Conservation (phyloP, 2,113 vertebrate genomes). For the Erpornis zantholeuca region DNA sequence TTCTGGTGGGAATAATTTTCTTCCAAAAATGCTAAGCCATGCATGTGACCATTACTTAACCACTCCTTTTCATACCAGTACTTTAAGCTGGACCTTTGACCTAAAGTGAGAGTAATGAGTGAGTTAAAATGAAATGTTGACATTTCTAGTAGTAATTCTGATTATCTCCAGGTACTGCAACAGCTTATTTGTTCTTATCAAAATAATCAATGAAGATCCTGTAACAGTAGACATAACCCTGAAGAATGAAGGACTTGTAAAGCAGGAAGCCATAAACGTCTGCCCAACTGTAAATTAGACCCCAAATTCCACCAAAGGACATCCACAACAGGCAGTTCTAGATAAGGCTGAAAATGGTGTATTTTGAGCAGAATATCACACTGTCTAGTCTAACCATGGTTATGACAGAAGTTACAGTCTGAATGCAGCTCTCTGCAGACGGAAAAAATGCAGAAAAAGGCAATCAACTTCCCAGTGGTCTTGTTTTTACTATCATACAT, state of each 20-base stretch:
- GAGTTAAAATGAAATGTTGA: conserved; percentile 3
- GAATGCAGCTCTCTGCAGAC: background rate
- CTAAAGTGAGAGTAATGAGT: conserved; percentile 66
- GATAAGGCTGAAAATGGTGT: background rate
- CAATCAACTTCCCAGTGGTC: background rate
- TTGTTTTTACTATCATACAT: background rate
- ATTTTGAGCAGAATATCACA: background rate
- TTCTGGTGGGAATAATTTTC: conserved; percentile 95
- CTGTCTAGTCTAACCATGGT: background rate
- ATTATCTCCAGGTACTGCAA: background rate
- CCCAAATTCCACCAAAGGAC: background rate
- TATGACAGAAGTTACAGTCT: background rate
- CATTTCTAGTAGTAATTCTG: background rate
- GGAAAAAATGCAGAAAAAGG: background rate
- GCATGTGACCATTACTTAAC: conserved; percentile 91
- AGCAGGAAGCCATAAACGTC: background rate
- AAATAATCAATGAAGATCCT: background rate
- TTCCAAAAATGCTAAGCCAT: conserved; percentile 89
- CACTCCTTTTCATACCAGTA: conserved; percentile 91
- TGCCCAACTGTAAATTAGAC: background rate
- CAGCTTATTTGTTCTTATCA: background rate
- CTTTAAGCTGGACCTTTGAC: conserved; percentile 86
- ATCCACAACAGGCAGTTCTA: background rate
- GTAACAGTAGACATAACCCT: background rate
- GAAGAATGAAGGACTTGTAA: background rate